A percentile compares a stretch with the other conserved stretches of the same genome.
phyloP scores from a whole-genome alignment of 2,888 invertebrate species.

The Papilio gigon region DNA sequence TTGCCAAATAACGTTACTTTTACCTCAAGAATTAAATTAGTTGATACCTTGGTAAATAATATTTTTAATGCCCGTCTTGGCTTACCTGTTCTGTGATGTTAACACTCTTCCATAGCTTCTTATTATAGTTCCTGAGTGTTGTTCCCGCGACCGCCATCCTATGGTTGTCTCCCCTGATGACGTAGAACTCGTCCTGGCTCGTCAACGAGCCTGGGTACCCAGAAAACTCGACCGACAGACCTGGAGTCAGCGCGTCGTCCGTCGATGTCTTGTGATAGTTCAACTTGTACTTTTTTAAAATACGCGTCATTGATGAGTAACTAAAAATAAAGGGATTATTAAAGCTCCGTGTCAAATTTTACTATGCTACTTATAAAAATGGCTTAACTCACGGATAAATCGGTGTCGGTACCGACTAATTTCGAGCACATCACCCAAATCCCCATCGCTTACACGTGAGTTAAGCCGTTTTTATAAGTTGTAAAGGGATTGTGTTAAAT shows the following conservation, averaged over 20 bases:
- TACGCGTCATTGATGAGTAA: slow-evolving; percentile 90
- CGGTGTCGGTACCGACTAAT: too few relatives aligned
- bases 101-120: slow-evolving; percentile 86
- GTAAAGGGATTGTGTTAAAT: too few relatives aligned
- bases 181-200: slow-evolving; percentile 92
- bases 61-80: background rate
- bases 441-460: too few relatives aligned
- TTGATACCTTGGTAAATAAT: too few relatives aligned
- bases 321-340: slow-evolving; percentile 67
- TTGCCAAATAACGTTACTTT: too few relatives aligned
- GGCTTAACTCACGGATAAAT: too few relatives aligned
- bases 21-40: too few relatives aligned
- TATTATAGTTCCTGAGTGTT: slow-evolving; percentile 88
- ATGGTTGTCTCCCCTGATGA: slow-evolving; percentile 82
- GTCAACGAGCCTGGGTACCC: slow-evolving; percentile 92
- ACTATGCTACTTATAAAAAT: too few relatives aligned
- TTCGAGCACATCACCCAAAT: too few relatives aligned
- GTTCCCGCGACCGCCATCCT: slow-evolving; percentile 89
- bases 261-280: slow-evolving; percentile 85
- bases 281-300: slow-evolving; percentile 92
- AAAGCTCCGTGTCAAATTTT: too few relatives aligned
- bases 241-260: slow-evolving; percentile 82
- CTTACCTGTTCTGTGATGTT: slow-evolving; percentile 83
- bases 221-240: slow-evolving; percentile 87
- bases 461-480: too few relatives aligned